Base-by-base conservation (phyloP, 2,888 invertebrate species). In the Pollenia griseotomentosa region DNA sequence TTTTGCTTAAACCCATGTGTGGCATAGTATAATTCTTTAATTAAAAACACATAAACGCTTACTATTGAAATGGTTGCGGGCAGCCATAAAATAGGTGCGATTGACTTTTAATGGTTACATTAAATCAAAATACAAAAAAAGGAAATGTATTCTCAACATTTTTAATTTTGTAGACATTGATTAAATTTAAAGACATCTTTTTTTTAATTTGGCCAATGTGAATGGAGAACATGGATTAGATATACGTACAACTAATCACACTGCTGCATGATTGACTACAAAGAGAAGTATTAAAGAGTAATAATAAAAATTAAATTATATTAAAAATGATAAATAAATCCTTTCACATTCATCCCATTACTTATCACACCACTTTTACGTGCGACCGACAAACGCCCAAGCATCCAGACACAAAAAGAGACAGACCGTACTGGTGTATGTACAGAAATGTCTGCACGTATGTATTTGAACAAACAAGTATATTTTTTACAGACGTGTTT, bases 401-500 rank as follows among this genome's bases (percentile, higher is more conserved):
- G 63, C 33, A 66, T 12, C 59, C 10, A 48, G 0, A 46, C 9
- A 14, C 8, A 59, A 8, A 57, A 16, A 55, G 46, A 46, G 46
- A 42, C 23, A 71, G 14, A 23, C 16, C 51, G 4, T 33, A 12
- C 10, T 44, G 10, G 42, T 16, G 33, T 33, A 6, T 33, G 23
- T 19, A 57, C 19, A 23, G 0, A 57, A 23, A 57, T 4, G 19
- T n/a, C 11, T n/a, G 4, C 55, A 12, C 23, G n/a, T 46, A 10
- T 48, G 11, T 61, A 33, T 74, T n/a, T 33, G 40, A 4, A 40
- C 8, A 51, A 10, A 6, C 23, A n/a, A 16, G 2, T 11, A 63
- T 23, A 44, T 12, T 63, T 61, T 89, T 90, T 90, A 14, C 11
- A 71, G 59, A 44, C 65, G 42, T 83, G 44, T 65, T 61, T 77